These are phyloP conservation scores for Mesoclemmys tuberculata DNA, from an alignment of 2,113 vertebrate genomes.

Conservation along the genomic window DNA sequence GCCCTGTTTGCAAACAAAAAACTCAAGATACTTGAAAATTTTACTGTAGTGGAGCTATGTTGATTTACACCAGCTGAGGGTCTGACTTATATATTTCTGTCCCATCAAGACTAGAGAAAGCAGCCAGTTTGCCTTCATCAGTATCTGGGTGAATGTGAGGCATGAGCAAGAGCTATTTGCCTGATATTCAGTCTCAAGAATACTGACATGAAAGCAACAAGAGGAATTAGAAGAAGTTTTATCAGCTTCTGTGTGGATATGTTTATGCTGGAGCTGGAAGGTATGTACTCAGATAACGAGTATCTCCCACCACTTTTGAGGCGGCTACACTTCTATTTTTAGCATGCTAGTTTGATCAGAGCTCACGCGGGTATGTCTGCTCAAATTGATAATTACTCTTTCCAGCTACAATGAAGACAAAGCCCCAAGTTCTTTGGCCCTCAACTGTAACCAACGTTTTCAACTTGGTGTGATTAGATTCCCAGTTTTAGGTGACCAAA, in stretches of 20 bases:
- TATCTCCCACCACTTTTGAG: no score
- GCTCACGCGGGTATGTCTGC: no score
- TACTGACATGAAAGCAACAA: no score
- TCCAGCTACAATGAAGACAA: no score
- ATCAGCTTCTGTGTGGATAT: no score
- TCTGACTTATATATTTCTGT: not conserved
- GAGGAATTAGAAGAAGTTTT: not conserved
- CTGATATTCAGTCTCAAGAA: no score
- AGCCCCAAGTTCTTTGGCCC: not conserved
- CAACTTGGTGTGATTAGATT: not conserved
- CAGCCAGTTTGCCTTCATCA: not conserved
- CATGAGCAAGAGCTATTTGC: not conserved
- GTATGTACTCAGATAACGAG: no score
- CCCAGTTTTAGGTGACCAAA: not conserved
- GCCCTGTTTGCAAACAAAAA: not conserved
- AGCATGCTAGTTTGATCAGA: no score
- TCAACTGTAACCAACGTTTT: not conserved
- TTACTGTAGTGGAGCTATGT: not conserved
- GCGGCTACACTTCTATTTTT: no score
- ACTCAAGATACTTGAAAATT: not conserved
- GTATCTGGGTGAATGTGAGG: not conserved
- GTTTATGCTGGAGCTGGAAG: no score
- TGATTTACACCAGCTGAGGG: accelerated
- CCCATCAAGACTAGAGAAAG: accelerated
- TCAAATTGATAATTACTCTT: no score